phyloP scores from a whole-genome alignment of 2,113 vertebrate species.

The Gallinago undulata region DNA sequence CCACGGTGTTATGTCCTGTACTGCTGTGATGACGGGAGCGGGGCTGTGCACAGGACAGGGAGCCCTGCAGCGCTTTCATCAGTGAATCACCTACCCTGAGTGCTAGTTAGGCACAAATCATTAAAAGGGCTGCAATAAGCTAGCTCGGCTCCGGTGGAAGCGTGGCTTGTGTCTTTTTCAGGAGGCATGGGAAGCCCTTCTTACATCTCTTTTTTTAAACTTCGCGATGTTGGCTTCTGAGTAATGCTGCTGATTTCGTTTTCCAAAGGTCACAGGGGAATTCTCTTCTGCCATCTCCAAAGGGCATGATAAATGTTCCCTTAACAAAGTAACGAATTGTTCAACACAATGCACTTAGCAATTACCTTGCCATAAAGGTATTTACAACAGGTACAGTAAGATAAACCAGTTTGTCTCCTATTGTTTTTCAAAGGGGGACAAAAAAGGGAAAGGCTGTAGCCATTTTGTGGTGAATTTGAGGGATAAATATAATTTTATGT shows the following conservation, averaged over 20 bases:
- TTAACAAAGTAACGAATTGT: not conserved
- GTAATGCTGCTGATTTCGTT: constrained; percentile 1
- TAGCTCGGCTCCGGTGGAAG: not conserved
- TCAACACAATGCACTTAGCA: not conserved
- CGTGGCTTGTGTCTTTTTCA: not conserved
- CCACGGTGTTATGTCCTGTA: constrained; percentile 23
- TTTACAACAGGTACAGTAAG: constrained; percentile 19
- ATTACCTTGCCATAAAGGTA: constrained; percentile 40
- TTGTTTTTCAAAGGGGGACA: not conserved
- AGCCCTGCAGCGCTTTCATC: constrained; percentile 17
- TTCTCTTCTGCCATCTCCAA: constrained; percentile 36
- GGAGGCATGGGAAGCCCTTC: constrained; percentile 24
- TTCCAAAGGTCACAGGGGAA: constrained; percentile 43
- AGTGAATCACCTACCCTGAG: constrained; percentile 22
- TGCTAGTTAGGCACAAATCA: constrained; percentile 28
- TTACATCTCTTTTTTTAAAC: constrained; percentile 27
- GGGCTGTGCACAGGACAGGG: constrained; percentile 9
- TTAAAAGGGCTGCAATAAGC: not conserved
- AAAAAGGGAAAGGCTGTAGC: not conserved
- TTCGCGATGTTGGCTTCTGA: not conserved
- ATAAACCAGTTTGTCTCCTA: constrained; percentile 31
- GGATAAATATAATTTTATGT: constrained; percentile 1
- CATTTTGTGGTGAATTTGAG: not conserved
- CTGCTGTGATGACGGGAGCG: not conserved
- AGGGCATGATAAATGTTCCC: not conserved